A percentile compares a stretch with the other conserved stretches of the same genome.
phyloP scores from a whole-genome alignment of 2,888 invertebrate genomes.

The Plusia festucae region DNA sequence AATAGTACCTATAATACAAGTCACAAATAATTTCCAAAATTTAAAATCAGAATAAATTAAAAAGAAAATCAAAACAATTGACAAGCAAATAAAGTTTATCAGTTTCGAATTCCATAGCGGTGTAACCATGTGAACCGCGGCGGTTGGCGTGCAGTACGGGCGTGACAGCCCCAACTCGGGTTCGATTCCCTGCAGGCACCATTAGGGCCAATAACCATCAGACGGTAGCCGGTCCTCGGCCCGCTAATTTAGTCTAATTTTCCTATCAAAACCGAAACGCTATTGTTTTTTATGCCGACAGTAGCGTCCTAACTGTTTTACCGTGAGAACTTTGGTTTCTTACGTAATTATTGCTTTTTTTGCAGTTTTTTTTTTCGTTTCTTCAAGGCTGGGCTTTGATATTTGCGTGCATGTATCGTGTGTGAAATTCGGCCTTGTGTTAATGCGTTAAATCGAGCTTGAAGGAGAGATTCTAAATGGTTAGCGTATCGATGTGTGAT shows the following conservation, averaged over 20 bases:
- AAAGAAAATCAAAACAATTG: neutral
- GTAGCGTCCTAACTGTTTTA: conserved; percentile 80
- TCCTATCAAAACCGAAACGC: conserved; percentile 86
- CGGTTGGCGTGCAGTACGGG: conserved; percentile 77
- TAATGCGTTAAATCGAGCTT: conserved; percentile 81
- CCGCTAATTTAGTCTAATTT: conserved; percentile 89
- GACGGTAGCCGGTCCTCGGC: conserved; percentile 81
- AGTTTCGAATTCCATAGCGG: conserved; percentile 29
- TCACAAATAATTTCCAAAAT: neutral
- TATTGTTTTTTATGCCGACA: conserved; percentile 76
- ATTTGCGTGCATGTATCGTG: conserved; percentile 68
- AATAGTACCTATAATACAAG: no score
- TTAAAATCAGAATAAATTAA: neutral
- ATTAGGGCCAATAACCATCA: conserved; percentile 87
- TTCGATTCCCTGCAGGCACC: conserved; percentile 84
- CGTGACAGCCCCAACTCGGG: conserved; percentile 78
- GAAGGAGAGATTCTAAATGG: conserved; percentile 73
- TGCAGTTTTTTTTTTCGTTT: conserved; percentile 54
- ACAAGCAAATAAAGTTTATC: conserved; percentile 22
- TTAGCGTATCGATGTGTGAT: conserved; percentile 58
- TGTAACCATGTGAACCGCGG: conserved; percentile 73
- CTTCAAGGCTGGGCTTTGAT: conserved; percentile 69
- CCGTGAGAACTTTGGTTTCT: conserved; percentile 82
- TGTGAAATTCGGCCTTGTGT: conserved; percentile 78
- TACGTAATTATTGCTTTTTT: conserved; percentile 78